Base-by-base conservation (phyloP, 2,113 vertebrate species). In the Engystomops pustulosus region DNA sequence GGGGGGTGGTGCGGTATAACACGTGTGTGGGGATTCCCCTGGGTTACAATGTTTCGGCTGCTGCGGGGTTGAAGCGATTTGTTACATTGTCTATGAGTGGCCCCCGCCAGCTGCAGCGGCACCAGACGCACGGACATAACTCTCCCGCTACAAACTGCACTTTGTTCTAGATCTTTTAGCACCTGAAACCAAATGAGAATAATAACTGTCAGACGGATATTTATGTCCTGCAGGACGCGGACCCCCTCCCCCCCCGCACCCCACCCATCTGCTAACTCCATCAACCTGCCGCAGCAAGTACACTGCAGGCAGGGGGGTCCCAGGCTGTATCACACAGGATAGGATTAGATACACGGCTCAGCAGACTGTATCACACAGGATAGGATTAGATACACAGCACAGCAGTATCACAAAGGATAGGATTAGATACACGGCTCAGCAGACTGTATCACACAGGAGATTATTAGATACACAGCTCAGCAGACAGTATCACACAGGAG, bases 81-180 rank as follows among this genome's bases (percentile, higher is more conserved):
- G 68, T 60, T 81, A 14, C 65, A 14, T 69, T 23, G 44, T 68
- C 68, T 51, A 38, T 44, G 12, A 23, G 9, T 47, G 3, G 6
- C 12, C 9, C n/a, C 69, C 18, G 49, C n/a, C 80, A 72, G 49
- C 80, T 70, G 79, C 67, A 9, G 30, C 10, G 4, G 12, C 14
- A 67, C 30, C 15, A 70, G 30, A 67, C 15, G 20, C 14, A 17
- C 2, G 18, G 3, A n/a, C 51, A 53, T 53, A 53, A 53, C n/a
- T 53, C 51, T 53, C n/a, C 51, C n/a, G 51, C 51, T 53, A 53
- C 58, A 60, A 41, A 32, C 60, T 9, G 62, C 4, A 82, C 80
- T 82, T 82, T 82, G 68, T 82, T 82, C 49, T 68, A 82, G 20
- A 72, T 82, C 80, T 72, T 82, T 82, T 82, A 82, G 69, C 69